A percentile compares a stretch with the other conserved stretches of the same genome.
phyloP scores from a whole-genome alignment of 2,888 invertebrate genomes.

The Netelia melanura region DNA sequence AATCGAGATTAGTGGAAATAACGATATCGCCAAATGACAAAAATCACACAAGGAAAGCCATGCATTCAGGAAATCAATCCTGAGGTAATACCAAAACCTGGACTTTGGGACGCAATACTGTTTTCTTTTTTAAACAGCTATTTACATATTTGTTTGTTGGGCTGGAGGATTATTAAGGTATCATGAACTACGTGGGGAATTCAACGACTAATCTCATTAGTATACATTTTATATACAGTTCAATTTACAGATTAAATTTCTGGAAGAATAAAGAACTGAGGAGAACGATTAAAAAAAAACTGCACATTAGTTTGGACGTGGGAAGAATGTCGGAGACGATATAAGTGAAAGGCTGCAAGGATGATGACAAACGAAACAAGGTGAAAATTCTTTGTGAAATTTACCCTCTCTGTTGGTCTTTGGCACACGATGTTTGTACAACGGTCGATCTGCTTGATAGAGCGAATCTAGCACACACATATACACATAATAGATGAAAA shows the following conservation, averaged over 20 bases:
- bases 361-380: conserved; percentile 20
- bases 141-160: conserved; percentile 32
- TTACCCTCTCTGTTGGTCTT: conserved; percentile 87
- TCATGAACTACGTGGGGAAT: conserved; percentile 18
- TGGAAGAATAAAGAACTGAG: conserved; percentile 31
- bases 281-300: conserved; percentile 24
- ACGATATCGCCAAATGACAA: conserved; percentile 11
- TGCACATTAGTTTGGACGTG: conserved; percentile 29
- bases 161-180: conserved; percentile 6
- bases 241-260: conserved; percentile 59
- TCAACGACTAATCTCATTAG: neutral
- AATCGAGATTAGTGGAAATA: conserved; percentile 24
- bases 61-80: conserved; percentile 56
- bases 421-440: conserved; percentile 85
- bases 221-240: conserved; percentile 55
- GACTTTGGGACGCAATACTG: conserved; percentile 17
- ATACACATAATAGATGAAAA: conserved; percentile 64
- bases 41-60: conserved; percentile 57
- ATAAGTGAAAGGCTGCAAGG: conserved; percentile 17
- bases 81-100: conserved; percentile 10
- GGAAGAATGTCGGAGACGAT: conserved; percentile 8
- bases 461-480: conserved; percentile 85
- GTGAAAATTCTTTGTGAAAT: conserved; percentile 55
- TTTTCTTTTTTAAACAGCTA: conserved; percentile 30
- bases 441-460: conserved; percentile 85